A percentile compares a stretch with the other conserved stretches of the same genome.
Evolutionary conservation across 2,113 vertebrate species (phyloP).

Genomic region (Antechinus flavipes): DNA sequence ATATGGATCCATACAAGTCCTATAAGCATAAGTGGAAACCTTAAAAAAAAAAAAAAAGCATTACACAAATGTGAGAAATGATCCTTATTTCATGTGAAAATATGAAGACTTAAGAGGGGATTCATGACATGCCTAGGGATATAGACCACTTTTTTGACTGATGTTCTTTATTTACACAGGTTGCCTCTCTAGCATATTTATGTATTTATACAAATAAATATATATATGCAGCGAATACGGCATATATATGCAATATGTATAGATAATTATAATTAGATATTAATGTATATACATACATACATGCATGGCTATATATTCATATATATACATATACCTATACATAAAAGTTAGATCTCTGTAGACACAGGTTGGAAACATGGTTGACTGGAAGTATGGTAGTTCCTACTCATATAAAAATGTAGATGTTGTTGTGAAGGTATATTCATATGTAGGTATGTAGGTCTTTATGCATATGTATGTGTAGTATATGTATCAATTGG

Average conservation of each 20-base stretch:
- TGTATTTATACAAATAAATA: neutral
- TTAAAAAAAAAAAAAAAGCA: neutral
- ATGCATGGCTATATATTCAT: neutral
- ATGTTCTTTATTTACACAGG: neutral
- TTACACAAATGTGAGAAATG: neutral
- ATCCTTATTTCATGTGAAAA: neutral
- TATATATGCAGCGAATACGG: no score
- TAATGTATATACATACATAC: neutral
- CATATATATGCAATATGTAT: no score
- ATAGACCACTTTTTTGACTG: neutral
- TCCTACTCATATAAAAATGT: neutral
- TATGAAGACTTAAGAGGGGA: neutral
- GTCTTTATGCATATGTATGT: no score
- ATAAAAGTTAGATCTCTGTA: neutral
- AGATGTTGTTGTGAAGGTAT: no score
- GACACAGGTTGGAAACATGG: neutral
- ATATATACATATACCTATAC: neutral
- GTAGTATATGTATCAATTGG: no score
- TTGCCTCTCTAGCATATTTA: neutral
- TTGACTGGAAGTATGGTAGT: neutral
- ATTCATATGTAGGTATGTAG: no score
- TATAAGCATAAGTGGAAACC: neutral
- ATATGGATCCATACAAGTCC: neutral
- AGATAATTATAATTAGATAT: no score
- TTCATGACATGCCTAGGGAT: neutral